Percentiles rank a stretch among this genome's conserved stretches.
phyloP scores from a whole-genome alignment of 1,140 invertebrate genomes.

The Chlorops oryzae region DNA sequence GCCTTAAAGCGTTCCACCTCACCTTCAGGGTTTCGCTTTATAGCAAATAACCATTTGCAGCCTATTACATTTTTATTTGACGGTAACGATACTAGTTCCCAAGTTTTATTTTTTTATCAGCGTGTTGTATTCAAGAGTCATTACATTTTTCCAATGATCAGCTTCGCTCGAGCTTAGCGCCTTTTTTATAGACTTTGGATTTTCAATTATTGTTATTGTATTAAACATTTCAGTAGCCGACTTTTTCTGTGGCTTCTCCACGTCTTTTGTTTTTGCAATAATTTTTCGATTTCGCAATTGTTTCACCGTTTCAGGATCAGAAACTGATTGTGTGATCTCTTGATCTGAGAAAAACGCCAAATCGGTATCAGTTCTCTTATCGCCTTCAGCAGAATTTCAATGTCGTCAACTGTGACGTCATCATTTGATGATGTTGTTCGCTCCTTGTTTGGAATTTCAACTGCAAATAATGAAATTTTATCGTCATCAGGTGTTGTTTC shows the following conservation, averaged over 20 bases:
- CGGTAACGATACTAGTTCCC: no score
- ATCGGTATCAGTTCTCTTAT: no score
- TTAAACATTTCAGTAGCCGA: neutral
- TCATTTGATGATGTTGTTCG: no score
- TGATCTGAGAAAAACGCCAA: no score
- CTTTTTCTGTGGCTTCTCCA: neutral
- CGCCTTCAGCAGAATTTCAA: neutral
- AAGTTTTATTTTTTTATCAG: no score
- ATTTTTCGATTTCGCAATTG: neutral
- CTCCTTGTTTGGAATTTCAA: neutral
- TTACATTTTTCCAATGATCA: no score
- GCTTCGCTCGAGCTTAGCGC: no score
- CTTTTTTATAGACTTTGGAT: neutral
- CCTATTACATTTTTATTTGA: no score
- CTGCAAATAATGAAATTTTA: neutral
- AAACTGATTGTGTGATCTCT: no score
- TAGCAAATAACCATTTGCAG: constrained; percentile 39
- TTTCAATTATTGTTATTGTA: neutral
- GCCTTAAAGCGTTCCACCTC: constrained; percentile 33
- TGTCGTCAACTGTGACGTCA: neutral
- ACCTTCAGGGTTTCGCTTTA: constrained; percentile 32
- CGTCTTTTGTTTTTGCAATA: neutral
- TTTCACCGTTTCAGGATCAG: no score
- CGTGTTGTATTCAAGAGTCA: no score
- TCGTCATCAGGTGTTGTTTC: neutral